A percentile compares a stretch with the other conserved stretches of the same genome.
Conservation (phyloP, 2,113 vertebrate species). For the Stigmatopora nigra region DNA sequence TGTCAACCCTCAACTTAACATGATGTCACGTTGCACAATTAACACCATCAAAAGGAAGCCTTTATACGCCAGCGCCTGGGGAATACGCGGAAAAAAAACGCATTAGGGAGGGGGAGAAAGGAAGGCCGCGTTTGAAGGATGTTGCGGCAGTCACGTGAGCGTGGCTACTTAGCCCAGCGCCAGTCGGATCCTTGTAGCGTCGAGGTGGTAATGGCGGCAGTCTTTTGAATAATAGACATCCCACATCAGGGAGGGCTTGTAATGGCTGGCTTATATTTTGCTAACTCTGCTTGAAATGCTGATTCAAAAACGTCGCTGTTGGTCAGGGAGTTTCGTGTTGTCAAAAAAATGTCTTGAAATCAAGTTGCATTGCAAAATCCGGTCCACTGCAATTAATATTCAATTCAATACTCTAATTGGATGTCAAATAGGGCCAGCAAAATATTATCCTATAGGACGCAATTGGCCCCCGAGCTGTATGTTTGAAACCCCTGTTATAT, state of each 20-base stretch:
- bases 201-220: constrained; percentile 39
- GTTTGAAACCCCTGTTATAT: too few relatives aligned
- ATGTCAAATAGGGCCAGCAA: too few relatives aligned
- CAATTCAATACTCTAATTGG: too few relatives aligned
- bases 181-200: constrained; percentile 45
- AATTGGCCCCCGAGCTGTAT: too few relatives aligned
- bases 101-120: constrained; percentile 16
- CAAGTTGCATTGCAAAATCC: too few relatives aligned
- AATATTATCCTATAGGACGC: too few relatives aligned
- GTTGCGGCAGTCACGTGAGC: constrained; percentile 49
- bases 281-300: neutral
- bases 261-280: constrained; percentile 13
- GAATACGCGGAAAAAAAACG: constrained; percentile 13
- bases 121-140: constrained; percentile 27
- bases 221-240: constrained; percentile 51
- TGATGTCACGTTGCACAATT: constrained; percentile 2
- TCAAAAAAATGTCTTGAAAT: too few relatives aligned
- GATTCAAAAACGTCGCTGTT: too few relatives aligned
- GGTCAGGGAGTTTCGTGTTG: too few relatives aligned
- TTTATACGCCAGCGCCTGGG: constrained; percentile 5
- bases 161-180: constrained; percentile 53
- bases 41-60: constrained; percentile 1
- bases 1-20: constrained; percentile 4
- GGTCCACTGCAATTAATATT: too few relatives aligned
- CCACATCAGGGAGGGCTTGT: constrained; percentile 16